Percentiles rank a stretch among this genome's conserved stretches.
Conservation (phyloP, 2,113 vertebrate species). For the Epinephelus moara region DNA sequence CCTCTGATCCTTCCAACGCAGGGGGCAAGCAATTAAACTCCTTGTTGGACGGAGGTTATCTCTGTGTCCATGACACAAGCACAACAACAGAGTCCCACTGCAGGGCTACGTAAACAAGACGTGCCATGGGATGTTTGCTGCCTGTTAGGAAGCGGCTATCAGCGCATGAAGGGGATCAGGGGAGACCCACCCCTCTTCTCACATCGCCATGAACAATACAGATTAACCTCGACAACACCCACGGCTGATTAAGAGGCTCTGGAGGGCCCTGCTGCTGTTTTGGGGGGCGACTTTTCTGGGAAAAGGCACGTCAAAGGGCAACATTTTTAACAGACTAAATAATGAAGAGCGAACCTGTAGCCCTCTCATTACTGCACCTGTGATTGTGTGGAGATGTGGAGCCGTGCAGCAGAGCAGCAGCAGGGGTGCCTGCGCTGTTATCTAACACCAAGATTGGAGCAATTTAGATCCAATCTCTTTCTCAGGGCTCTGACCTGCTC, state of each 20-base stretch:
- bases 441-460: conserved; percentile 70
- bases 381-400: conserved; percentile 54
- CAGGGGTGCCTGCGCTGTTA: conserved; percentile 39
- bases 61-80: conserved; percentile 59
- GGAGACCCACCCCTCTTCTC: conserved; percentile 34
- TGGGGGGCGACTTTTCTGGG: conserved; percentile 25
- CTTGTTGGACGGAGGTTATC: conserved; percentile 72
- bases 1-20: conserved; percentile 47
- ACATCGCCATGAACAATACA: conserved; percentile 50
- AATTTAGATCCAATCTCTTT: conserved; percentile 79
- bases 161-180: conserved; percentile 19
- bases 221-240: conserved; percentile 68
- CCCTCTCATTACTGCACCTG: conserved; percentile 59
- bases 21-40: conserved; percentile 76
- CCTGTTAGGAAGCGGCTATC: conserved; percentile 63
- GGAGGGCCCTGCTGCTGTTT: conserved; percentile 50
- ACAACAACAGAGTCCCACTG: conserved; percentile 40
- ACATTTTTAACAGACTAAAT: conserved; percentile 65
- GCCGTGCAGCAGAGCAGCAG: conserved; percentile 31
- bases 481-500: conserved; percentile 62
- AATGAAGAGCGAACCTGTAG: conserved; percentile 66
- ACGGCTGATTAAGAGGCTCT: conserved; percentile 53
- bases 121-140: conserved; percentile 46
- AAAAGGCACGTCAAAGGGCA: conserved; percentile 45
- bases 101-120: conserved; percentile 64